Conservation (phyloP, 2,888 invertebrate genomes). For the Fabriciana adippe region DNA sequence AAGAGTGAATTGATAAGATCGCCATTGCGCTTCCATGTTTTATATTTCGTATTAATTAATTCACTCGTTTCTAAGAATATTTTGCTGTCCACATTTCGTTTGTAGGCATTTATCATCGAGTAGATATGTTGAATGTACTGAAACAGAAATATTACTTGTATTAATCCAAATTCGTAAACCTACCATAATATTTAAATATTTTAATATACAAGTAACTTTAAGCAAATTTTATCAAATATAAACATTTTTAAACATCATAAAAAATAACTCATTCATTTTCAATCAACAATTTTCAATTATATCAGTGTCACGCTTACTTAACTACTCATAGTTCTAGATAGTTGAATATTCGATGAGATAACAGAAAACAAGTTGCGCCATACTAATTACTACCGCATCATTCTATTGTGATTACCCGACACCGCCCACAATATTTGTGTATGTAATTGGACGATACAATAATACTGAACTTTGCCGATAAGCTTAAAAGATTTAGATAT, state of each 20-base stretch:
- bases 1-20: conserved; percentile 89
- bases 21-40: conserved; percentile 84
- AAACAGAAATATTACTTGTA: conserved; percentile 9
- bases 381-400: conserved; percentile 15
- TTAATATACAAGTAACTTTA: background rate
- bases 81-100: conserved; percentile 43
- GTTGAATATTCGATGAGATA: conserved; percentile 24
- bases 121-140: conserved; percentile 53
- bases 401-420: conserved; percentile 1
- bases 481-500: too few species aligned
- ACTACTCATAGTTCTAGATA: conserved; percentile 13
- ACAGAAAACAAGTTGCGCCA: conserved; percentile 3
- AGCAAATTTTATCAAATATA: too few species aligned
- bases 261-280: background rate
- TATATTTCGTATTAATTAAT: conserved; percentile 56
- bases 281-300: background rate
- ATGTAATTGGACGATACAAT: background rate
- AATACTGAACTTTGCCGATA: conserved; percentile 1
- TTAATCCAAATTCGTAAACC: background rate
- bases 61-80: conserved; percentile 51
- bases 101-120: conserved; percentile 58
- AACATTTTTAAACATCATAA: background rate
- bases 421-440: background rate
- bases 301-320: background rate
- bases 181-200: background rate